Conservation (phyloP, 2,888 invertebrate species). For the Tetheella fluctuosa region DNA sequence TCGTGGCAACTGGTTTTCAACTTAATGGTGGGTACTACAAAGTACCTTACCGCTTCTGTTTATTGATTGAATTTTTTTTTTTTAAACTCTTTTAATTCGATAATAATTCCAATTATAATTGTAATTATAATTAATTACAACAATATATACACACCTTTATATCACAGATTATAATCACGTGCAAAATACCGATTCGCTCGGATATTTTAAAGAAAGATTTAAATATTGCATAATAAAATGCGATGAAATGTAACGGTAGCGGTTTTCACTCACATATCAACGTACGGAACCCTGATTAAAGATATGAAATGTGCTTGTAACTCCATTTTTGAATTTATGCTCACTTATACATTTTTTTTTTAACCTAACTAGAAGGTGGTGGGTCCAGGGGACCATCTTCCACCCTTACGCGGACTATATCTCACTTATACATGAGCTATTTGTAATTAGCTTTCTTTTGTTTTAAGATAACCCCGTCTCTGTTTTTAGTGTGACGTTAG, state of each 20-base stretch:
- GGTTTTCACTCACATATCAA: constrained; percentile 11
- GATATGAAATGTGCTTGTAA: neutral
- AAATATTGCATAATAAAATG: constrained; percentile 4
- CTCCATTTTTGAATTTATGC: constrained; percentile 5
- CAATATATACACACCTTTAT: constrained; percentile 14
- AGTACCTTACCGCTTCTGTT: neutral
- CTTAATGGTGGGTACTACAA: no score
- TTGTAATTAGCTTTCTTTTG: no score
- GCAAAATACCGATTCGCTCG: constrained; percentile 45
- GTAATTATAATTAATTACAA: constrained; percentile 18
- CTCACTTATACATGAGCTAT: no score
- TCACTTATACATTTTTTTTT: neutral
- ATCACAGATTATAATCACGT: constrained; percentile 33
- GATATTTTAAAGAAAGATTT: constrained; percentile 21
- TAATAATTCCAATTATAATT: no score
- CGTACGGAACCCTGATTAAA: neutral
- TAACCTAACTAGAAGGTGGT: neutral
- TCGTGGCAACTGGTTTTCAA: no score
- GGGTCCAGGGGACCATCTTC: no score
- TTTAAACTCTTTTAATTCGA: no score
- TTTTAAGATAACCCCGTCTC: no score
- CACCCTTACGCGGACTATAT: no score
- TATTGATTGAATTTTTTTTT: no score
- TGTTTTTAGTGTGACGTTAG: no score
- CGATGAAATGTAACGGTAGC: constrained; percentile 7